Conservation (phyloP, 2,113 vertebrate species). For the Tragelaphus imberbis region DNA sequence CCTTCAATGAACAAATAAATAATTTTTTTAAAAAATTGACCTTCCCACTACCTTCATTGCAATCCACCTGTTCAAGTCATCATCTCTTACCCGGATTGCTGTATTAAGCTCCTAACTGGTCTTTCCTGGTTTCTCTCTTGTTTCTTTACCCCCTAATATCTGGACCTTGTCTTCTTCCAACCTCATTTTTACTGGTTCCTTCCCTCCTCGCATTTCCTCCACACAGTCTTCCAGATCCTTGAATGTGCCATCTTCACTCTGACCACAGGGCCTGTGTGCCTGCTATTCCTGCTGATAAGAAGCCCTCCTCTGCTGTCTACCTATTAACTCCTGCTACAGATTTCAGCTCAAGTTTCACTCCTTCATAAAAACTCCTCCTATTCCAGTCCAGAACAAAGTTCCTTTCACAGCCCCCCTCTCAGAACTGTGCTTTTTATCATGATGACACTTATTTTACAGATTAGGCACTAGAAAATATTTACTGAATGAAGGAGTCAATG, state of each 20-base stretch:
- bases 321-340: background rate
- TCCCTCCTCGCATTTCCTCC: background rate
- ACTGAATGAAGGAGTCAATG: background rate
- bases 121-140: background rate
- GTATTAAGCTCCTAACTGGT: background rate
- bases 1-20: background rate
- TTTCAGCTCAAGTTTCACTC: background rate
- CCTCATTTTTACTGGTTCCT: background rate
- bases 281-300: background rate
- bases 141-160: background rate
- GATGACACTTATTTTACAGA: background rate
- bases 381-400: background rate
- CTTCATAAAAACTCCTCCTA: background rate
- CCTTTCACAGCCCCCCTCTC: background rate
- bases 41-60: background rate
- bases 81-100: background rate
- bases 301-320: background rate
- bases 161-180: background rate
- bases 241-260: background rate
- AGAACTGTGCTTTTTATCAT: background rate
- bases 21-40: background rate
- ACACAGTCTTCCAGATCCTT: background rate
- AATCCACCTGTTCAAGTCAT: background rate
- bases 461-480: background rate
- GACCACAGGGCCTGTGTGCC: background rate